Base-by-base conservation (phyloP, 1,140 invertebrate genomes). In the Coptotermes formosanus region DNA sequence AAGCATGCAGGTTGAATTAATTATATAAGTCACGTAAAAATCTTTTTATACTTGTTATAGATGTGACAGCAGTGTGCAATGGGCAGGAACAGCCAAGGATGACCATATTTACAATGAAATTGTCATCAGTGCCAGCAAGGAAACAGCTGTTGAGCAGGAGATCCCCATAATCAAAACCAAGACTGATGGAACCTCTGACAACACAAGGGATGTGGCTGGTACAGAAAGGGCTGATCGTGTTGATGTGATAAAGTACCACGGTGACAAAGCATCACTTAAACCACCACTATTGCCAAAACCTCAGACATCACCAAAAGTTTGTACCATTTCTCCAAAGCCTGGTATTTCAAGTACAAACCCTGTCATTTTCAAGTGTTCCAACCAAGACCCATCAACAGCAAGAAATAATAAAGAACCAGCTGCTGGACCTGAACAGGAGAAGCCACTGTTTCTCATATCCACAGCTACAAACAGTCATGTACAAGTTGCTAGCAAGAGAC, bases 201-300 rank as follows among this genome's bases (percentile, higher is more conserved):
- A 11, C n/a, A 75, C 25, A 43, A 25, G 21, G 25, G 82, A 19
- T 83, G 32, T 14, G 23, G 23, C 43, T 25, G 32, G 7, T 30
- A 83, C 9, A 45, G 82, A 85, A 43, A n/a, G n/a, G 64, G 25
- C 85, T 85, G 3, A n/a, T 21, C 2, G 45, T 85, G 25, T 9
- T 64, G 44, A 43, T 38, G 81, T 48, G 21, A 86, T 25, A 83
- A 75, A 75, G 64, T 75, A n/a, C 14, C 30, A 8, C 9, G 16
- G 25, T 75, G 64, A 75, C n/a, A 75, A 75, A 30, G 23, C 16
- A 9, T 45, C 82, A 55, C 45, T 25, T 4, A 87, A 87, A 87
- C 86, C 86, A 25, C 86, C 86, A 21, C 59, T 87, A 23, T 55
- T 85, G 6, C 86, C 86, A 9, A 87, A 87, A 85, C 86, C 86